Base-by-base conservation (phyloP, 2,888 invertebrate species). In the Chymomyza caudatula region DNA sequence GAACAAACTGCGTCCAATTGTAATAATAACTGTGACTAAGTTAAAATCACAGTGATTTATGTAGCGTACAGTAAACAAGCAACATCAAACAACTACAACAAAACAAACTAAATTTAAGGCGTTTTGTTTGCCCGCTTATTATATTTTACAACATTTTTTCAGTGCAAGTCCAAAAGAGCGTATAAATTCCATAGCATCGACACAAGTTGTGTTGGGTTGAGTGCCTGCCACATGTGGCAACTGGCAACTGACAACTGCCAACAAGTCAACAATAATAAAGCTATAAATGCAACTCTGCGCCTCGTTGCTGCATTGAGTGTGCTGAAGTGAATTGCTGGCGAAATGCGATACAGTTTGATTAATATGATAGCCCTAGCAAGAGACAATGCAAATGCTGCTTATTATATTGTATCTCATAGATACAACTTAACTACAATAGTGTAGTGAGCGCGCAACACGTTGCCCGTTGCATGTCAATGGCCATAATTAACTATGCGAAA, bases 391-490 rank as follows among this genome's bases (percentile, higher is more conserved):
- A 62, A 51, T 44, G 54, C 2, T 51, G 74, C 78, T 76, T 79
- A 85, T 79, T 85, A 82, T 78, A 62, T 51, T 60, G 76, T 68
- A 81, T 69, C 74, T 65, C 66, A 62, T 63, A 56, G 74, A 67
- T 69, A 62, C 69, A 47, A 0, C 0, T 63, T 47, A 67, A 11
- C 15, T 54, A 5, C 15, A 4, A 13, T 11, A n/a, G n/a, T n/a
- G n/a, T 37, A 8, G 43, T 22, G 47, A 17, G 44, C 44, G 11
- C 37, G 84, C 80, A 80, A 83, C 80, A 82, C 73, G 83, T 85
- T 86, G 84, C 80, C 79, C 73, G 83, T 85, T 86, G 84, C 87
- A 86, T 85, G 84, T 86, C 84, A 86, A 86, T 86, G 78, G 76
- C 78, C 80, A 86, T 84, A 85, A 86, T 84, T 84, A 86, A 82